Percentiles rank a stretch among this genome's conserved stretches.
These are phyloP conservation scores for Aplodontia rufa DNA, from an alignment of 2,113 vertebrate species.

Conservation along the genomic window DNA sequence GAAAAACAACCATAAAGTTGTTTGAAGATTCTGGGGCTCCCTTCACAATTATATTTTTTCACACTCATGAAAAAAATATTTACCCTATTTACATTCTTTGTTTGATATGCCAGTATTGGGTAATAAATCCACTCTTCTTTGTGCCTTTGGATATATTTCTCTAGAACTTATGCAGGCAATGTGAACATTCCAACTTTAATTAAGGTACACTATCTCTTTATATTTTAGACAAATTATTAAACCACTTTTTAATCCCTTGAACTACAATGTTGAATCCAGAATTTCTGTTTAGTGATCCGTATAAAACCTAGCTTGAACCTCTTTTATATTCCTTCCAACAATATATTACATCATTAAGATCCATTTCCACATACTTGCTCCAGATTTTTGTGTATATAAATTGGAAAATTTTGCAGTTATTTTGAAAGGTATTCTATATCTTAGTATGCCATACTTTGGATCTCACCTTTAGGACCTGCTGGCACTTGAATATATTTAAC, in stretches of 20 bases:
- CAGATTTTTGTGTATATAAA: background rate
- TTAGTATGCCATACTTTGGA: background rate
- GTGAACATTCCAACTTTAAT: background rate
- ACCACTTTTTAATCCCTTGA: background rate
- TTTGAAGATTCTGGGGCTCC: background rate
- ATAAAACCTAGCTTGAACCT: background rate
- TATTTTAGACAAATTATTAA: background rate
- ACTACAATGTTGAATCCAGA: background rate
- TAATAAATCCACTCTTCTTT: background rate
- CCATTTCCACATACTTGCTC: background rate
- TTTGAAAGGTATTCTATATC: too few relatives aligned
- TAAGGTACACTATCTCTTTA: background rate
- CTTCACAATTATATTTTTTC: background rate
- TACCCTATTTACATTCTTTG: background rate
- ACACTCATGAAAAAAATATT: background rate
- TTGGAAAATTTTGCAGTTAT: background rate
- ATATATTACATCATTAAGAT: background rate
- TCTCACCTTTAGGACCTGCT: background rate
- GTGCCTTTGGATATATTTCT: background rate
- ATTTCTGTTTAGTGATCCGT: background rate
- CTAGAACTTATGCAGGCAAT: background rate
- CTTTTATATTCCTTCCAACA: background rate
- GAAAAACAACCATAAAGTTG: background rate
- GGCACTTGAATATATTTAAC: background rate
- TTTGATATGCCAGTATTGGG: background rate